These are phyloP conservation scores for Medauroidea extradentata DNA, from an alignment of 1,140 invertebrate genomes.

Conservation along the genomic window DNA sequence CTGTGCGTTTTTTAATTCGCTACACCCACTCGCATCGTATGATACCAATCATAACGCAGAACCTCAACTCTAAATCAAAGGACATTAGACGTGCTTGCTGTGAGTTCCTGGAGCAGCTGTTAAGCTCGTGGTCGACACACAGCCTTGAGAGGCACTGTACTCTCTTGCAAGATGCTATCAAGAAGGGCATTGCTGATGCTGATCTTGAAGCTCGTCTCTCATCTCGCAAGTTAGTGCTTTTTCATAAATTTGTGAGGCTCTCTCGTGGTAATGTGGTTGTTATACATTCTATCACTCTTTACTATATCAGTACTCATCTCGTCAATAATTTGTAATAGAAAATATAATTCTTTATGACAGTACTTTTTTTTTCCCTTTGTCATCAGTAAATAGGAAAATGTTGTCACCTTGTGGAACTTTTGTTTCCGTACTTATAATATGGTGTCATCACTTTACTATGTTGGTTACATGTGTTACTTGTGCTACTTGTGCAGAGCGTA, in stretches of 20 bases:
- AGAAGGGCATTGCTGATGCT: constrained; percentile 86
- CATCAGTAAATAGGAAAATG: too few species aligned
- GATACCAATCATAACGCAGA: constrained; percentile 79
- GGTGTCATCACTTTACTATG: too few species aligned
- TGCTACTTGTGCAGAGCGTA: constrained; percentile 64
- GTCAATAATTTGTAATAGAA: too few species aligned
- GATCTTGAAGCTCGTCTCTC: constrained; percentile 79
- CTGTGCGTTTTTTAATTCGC: constrained; percentile 84
- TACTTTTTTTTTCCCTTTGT: too few species aligned
- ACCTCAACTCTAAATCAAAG: constrained; percentile 82
- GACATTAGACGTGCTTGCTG: constrained; percentile 79
- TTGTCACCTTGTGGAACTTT: too few species aligned
- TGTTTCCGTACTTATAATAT: too few species aligned
- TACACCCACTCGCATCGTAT: constrained; percentile 80
- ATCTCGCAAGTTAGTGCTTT: constrained; percentile 62
- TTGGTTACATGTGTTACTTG: too few species aligned
- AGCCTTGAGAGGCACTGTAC: constrained; percentile 77
- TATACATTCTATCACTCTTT: too few species aligned
- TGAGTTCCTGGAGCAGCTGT: constrained; percentile 79
- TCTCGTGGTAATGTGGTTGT: too few species aligned
- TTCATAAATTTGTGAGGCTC: too few species aligned
- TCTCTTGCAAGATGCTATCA: constrained; percentile 77
- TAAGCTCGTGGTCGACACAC: constrained; percentile 79
- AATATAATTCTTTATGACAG: too few species aligned
- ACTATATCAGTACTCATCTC: too few species aligned